These are phyloP conservation scores for Chinchilla lanigera DNA, from an alignment of 2,113 vertebrate species.

Conservation along the genomic window DNA sequence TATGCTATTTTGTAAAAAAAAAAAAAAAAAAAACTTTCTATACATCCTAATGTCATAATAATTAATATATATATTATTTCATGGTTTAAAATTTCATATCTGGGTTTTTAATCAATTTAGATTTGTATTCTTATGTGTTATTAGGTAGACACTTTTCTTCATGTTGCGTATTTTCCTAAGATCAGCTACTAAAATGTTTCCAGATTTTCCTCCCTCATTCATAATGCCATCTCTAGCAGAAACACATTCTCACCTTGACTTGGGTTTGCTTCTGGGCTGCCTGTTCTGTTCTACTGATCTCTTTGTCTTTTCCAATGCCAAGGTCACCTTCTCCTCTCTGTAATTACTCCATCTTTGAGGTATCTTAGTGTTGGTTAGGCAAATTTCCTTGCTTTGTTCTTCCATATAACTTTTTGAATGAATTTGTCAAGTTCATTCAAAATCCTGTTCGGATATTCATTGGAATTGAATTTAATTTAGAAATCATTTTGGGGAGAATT, in stretches of 20 bases:
- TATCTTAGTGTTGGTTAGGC: not conserved
- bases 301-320: constrained; percentile 20
- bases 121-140: constrained; percentile 3
- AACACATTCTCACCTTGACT: not conserved
- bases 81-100: not conserved
- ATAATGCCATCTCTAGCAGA: not conserved
- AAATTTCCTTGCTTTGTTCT: constrained; percentile 7
- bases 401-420: not conserved
- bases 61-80: not conserved
- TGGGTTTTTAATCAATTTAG: constrained; percentile 19
- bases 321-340: not conserved
- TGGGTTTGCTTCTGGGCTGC: not conserved
- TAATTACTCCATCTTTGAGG: not conserved
- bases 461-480: not conserved
- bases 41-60: not conserved
- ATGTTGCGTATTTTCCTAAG: not conserved
- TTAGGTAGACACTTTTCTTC: constrained; percentile 17
- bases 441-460: not conserved
- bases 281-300: not conserved
- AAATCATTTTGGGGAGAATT: not conserved
- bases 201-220: not conserved
- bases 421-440: constrained; percentile 6
- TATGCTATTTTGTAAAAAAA: too few relatives aligned
- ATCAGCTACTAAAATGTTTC: not conserved
- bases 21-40: too few relatives aligned